These are phyloP conservation scores for Aphelenchoides avenae DNA, from an alignment of 1,140 invertebrate species.

Conservation along the genomic window DNA sequence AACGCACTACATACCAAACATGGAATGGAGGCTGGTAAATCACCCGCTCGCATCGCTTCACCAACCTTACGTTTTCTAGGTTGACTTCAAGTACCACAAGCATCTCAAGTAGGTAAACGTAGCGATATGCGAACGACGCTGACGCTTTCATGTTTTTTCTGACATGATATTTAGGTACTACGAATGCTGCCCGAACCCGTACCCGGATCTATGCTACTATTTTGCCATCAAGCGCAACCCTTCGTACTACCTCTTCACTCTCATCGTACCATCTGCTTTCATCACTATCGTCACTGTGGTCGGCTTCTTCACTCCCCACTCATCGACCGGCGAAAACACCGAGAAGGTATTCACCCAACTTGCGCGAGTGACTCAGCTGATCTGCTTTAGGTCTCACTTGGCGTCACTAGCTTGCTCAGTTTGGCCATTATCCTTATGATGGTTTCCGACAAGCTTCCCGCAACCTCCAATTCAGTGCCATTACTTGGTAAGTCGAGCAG, in stretches of 20 bases:
- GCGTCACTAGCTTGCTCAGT: slow-evolving; percentile 23
- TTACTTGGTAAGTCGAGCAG: slow-evolving; percentile 28
- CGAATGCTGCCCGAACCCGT: slow-evolving; percentile 49
- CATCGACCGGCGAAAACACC: slow-evolving; percentile 54
- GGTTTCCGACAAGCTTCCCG: slow-evolving; percentile 35
- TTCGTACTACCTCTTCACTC: slow-evolving; percentile 55
- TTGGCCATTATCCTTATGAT: slow-evolving; percentile 34
- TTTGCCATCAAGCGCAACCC: slow-evolving; percentile 58
- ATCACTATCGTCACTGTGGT: slow-evolving; percentile 57
- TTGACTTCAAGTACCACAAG: slow-evolving; percentile 9
- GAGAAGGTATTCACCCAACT: slow-evolving; percentile 46
- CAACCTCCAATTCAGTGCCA: slow-evolving; percentile 33
- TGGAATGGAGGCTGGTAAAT: slow-evolving; percentile 55
- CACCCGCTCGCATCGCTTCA: slow-evolving; percentile 44
- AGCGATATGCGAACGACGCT: background rate
- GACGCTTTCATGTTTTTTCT: background rate
- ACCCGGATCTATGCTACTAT: slow-evolving; percentile 53
- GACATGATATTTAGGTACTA: slow-evolving; percentile 41
- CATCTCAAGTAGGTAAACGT: too few species aligned
- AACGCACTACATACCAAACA: slow-evolving; percentile 57
- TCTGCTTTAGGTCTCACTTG: slow-evolving; percentile 26
- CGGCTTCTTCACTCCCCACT: slow-evolving; percentile 56
- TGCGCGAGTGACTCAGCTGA: background rate
- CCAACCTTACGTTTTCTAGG: slow-evolving; percentile 47
- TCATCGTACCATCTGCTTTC: slow-evolving; percentile 54